Base-by-base conservation (phyloP, 1,140 invertebrate genomes). In the Macrobrachium nipponense region DNA sequence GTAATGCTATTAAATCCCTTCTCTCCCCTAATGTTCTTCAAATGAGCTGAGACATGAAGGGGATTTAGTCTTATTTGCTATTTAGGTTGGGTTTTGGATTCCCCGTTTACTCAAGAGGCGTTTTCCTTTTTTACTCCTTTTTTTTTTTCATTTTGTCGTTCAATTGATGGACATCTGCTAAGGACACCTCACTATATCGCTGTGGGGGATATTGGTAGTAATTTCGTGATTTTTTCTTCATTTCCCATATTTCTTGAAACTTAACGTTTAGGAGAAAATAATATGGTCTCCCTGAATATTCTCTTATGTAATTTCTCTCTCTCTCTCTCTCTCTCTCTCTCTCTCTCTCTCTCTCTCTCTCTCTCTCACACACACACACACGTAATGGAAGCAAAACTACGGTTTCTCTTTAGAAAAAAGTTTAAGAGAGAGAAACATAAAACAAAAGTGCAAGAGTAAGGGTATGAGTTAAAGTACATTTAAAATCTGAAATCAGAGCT, bases 1-100 rank as follows among this genome's bases (percentile, higher is more conserved):
- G 82, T 83, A 77, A 83, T 76, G 59, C 72, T 60, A 77, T 83
- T 83, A 77, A 77, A 83, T 75, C 82, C 82, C 82, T 36, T 70
- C 51, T 36, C 72, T 51, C 60, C 73, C 36, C 73, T 83, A 83
- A 76, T 83, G 82, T 76, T 77, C 73, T 77, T 66, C 82, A 77
- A 83, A 83, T 83, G 82, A 77, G 82, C 61, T 51, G 82, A 60
- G 73, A 76, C 82, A 76, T 77, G 79, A 70, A 43, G 68, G 79
- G 79, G 43, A 80, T 80, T 80, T 51, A 36, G 62, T 58, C 43
- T 43, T 58, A 70, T 80, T 80, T 80, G 79, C 79, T 70, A 51
- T 80, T 80, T 70, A 36, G 18, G 62, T 59, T 66, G 17, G 23
- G 51, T 60, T 78, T 60, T 18, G 58, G 44, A 58, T n/a, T 78